phyloP scores from a whole-genome alignment of 2,113 vertebrate species.

The Pelodiscus sinensis region DNA sequence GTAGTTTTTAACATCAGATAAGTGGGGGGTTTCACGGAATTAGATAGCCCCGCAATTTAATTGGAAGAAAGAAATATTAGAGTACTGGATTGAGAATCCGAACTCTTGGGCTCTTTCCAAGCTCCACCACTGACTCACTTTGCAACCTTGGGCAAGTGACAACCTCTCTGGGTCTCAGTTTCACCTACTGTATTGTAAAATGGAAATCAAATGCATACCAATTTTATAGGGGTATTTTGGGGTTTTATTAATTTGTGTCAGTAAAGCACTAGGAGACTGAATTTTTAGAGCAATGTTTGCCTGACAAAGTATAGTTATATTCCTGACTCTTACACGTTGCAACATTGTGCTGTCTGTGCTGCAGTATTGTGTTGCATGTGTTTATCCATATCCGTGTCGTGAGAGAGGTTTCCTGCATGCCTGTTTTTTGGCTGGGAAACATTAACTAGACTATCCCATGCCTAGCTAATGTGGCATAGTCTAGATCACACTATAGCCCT shows the following conservation, averaged over 20 bases:
- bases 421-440: neutral
- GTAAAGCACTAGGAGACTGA: neutral
- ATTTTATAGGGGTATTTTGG: neutral
- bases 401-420: neutral
- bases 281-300: too few relatives aligned
- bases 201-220: neutral
- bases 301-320: neutral
- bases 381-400: neutral
- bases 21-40: neutral
- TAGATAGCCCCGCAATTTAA: neutral
- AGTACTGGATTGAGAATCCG: neutral
- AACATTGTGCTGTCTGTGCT: neutral
- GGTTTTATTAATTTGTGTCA: neutral
- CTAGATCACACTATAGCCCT: neutral
- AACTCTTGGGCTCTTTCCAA: neutral
- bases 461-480: too few relatives aligned
- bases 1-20: neutral
- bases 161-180: neutral
- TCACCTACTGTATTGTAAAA: too few relatives aligned
- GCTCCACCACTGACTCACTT: neutral
- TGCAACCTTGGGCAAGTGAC: neutral
- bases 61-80: neutral
- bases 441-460: rapidly evolving
- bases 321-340: neutral
- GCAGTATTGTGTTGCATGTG: rapidly evolving